phyloP scores from a whole-genome alignment of 1,140 invertebrate genomes.

The Procambarus virginalis region DNA sequence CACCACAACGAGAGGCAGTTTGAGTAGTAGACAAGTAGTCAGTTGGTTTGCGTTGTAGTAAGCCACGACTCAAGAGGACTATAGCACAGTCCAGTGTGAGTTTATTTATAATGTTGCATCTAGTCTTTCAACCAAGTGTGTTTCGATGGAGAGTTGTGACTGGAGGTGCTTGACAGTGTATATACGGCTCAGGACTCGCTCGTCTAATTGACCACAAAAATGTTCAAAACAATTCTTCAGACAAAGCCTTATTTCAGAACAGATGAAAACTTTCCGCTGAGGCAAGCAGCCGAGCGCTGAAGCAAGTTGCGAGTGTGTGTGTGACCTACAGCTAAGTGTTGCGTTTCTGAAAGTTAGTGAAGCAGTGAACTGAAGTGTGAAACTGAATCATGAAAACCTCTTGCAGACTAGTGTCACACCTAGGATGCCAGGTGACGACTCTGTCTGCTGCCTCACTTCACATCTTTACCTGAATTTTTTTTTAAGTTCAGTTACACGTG shows the following conservation, averaged over 20 bases:
- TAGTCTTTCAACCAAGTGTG: constrained; percentile 34
- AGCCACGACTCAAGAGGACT: neutral
- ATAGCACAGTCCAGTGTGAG: constrained; percentile 1
- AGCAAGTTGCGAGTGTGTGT: neutral
- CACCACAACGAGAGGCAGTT: neutral
- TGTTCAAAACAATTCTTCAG: too few species aligned
- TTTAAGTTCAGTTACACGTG: too few species aligned
- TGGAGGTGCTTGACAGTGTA: neutral
- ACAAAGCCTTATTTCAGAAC: too few species aligned
- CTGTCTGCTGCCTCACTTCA: too few species aligned
- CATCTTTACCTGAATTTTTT: too few species aligned
- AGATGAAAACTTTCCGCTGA: too few species aligned
- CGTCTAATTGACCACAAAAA: too few species aligned
- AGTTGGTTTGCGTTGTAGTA: constrained; percentile 51
- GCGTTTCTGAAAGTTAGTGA: neutral
- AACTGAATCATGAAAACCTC: too few species aligned
- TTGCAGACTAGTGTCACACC: too few species aligned
- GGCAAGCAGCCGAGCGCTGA: too few species aligned
- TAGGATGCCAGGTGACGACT: too few species aligned
- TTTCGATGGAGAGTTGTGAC: neutral
- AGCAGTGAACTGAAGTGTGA: neutral
- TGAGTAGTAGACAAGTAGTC: neutral
- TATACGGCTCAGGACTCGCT: too few species aligned
- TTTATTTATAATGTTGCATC: neutral
- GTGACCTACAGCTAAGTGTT: neutral